Evolutionary conservation across 2,888 invertebrate genomes (phyloP), one percentile per base, ranked within the genome.

Genomic region (Drosophila diplacantha): DNA sequence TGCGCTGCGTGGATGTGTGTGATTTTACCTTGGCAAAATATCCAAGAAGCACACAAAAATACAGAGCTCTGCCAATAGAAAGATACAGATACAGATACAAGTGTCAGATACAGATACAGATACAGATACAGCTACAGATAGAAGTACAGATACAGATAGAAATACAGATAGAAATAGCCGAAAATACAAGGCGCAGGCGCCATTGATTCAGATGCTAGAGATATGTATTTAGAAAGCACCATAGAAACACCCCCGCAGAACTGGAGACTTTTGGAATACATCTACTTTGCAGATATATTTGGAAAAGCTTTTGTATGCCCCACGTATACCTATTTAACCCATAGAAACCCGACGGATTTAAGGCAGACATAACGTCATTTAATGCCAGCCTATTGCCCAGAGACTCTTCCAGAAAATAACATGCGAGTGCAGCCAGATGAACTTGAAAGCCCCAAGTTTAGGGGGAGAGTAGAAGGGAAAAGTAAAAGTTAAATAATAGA

Each of bases 11-110:
- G 51, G 53, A 59, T 69, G 58, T 64, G 53, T 55, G 59, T 52
- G 58, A 50, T 46, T 67, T 73, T 77, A 74, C 72, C 73, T 76
- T 78, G 79, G 81, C 67, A 61, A 74, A 81, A 70, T 69, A 51
- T 63, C 59, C 66, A 73, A 73, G 59, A 72, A 35, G 43, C 60
- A 52, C 60, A 52, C 53, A 57, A 39, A 51, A 7, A 22, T 12
- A 41, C 41, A 24, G 11, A n/a, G 7, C 14, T 7, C 14, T 24
- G 14, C 22, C 16, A 26, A 43, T 16, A 16, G 6, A 16, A 6
- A 26, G 7, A 16, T 43, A 54, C 50, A 58, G 9, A 5, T 24
- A 41, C 41, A 41, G 24, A 29, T 18, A 18, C 8, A n/a, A n/a
- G n/a, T n/a, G n/a, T n/a, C n/a, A 26, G 9, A 26, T 43, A 34